These are phyloP conservation scores for Parauchenoglanis punctatus DNA, from an alignment of 2,797 vertebrate species.

Conservation along the genomic window DNA sequence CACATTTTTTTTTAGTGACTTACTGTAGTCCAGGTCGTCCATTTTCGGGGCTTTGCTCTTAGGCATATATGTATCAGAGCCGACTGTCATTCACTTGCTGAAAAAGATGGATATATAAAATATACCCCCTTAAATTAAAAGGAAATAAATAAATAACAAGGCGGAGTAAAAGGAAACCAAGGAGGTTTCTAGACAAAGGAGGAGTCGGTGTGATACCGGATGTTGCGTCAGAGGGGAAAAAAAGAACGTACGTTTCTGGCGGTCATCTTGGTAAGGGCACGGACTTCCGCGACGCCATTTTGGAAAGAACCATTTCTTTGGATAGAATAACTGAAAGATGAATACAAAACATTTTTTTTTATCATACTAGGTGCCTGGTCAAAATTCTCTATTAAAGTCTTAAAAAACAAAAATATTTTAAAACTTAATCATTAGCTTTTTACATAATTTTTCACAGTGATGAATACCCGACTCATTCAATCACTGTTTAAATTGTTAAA, in stretches of 20 bases:
- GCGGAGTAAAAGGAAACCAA: slow-evolving; percentile 73
- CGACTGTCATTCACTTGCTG: slow-evolving; percentile 82
- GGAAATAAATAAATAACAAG: slow-evolving; percentile 65
- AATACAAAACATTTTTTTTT: background rate
- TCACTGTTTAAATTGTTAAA: background rate
- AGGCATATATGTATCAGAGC: slow-evolving; percentile 85
- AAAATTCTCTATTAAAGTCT: background rate
- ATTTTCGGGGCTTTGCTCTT: slow-evolving; percentile 87
- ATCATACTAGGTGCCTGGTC: background rate
- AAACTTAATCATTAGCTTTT: background rate
- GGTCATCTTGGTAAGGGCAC: slow-evolving; percentile 59
- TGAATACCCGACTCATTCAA: background rate
- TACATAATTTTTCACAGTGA: background rate
- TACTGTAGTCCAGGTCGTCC: slow-evolving; percentile 87
- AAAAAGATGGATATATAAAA: slow-evolving; percentile 77
- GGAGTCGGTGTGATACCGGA: slow-evolving; percentile 71
- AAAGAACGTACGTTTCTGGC: background rate
- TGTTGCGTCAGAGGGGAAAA: slow-evolving; percentile 47
- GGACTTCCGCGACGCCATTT: slow-evolving; percentile 3
- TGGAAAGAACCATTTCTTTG: background rate
- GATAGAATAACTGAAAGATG: background rate
- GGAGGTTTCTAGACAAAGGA: slow-evolving; percentile 79
- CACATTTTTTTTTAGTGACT: slow-evolving; percentile 58
- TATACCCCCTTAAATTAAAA: slow-evolving; percentile 75
- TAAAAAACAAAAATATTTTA: background rate